These are phyloP conservation scores for Psylliodes chrysocephalus DNA, from an alignment of 2,888 invertebrate species.

Conservation along the genomic window DNA sequence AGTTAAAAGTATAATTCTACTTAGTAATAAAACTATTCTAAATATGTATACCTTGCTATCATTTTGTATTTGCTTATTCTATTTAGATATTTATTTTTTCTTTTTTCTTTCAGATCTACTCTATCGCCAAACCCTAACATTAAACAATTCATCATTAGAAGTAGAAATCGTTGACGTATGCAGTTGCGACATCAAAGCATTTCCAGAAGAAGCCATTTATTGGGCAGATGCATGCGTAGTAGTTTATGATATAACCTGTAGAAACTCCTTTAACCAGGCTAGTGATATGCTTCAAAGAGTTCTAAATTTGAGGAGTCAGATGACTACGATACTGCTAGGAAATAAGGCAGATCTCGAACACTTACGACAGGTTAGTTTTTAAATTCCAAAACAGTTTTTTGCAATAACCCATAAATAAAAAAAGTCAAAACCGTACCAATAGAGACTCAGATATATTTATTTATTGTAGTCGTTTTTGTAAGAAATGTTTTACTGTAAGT, in stretches of 20 bases:
- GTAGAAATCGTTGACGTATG: constrained; percentile 85
- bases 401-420: too few relatives aligned
- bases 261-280: constrained; percentile 77
- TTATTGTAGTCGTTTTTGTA: too few relatives aligned
- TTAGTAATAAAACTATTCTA: too few relatives aligned
- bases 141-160: constrained; percentile 77
- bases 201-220: constrained; percentile 72
- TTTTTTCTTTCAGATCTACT: constrained; percentile 73
- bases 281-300: constrained; percentile 71
- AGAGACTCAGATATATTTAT: too few relatives aligned
- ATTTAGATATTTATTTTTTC: constrained; percentile 21
- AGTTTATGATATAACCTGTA: constrained; percentile 81
- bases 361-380: constrained; percentile 76
- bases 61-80: not conserved
- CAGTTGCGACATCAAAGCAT: constrained; percentile 70
- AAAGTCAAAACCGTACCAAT: too few relatives aligned
- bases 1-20: too few relatives aligned
- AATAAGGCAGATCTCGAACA: constrained; percentile 86
- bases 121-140: constrained; percentile 78
- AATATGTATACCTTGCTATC: too few relatives aligned
- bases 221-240: constrained; percentile 84
- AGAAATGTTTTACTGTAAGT: too few relatives aligned
- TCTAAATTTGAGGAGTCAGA: constrained; percentile 65
- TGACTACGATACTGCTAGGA: constrained; percentile 73
- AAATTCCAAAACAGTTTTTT: too few relatives aligned